Evolutionary conservation across 1,140 invertebrate species (phyloP).

Genomic region (Atta colombica): DNA sequence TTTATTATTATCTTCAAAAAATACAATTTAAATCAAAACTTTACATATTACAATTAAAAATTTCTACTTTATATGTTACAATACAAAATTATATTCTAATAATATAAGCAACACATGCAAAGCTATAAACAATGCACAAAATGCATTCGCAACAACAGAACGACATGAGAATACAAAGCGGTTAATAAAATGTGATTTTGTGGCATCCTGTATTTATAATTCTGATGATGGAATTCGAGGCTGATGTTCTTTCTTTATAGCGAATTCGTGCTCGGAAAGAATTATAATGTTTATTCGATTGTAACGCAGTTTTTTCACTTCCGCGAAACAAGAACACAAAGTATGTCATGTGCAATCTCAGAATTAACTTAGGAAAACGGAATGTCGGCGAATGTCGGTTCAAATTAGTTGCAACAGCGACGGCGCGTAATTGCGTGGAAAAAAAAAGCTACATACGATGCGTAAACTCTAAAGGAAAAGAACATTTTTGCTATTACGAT

Average conservation of each 20-base stretch:
- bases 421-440: constrained; percentile 18
- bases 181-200: constrained; percentile 10
- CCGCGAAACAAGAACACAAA: not conserved
- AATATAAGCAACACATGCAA: not conserved
- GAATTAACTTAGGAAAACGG: constrained; percentile 4
- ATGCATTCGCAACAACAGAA: not conserved
- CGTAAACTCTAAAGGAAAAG: not conserved
- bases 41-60: too few relatives aligned
- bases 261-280: constrained; percentile 29
- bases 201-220: not conserved
- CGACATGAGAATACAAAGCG: constrained; percentile 26
- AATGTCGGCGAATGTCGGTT: not conserved
- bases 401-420: constrained; percentile 3
- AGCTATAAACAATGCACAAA: not conserved
- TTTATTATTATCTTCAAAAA: not conserved
- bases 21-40: not conserved
- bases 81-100: constrained; percentile 2
- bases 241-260: not conserved
- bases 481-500: constrained; percentile 4
- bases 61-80: not conserved
- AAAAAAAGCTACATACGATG: constrained; percentile 1
- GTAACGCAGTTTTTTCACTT: constrained; percentile 24
- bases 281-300: constrained; percentile 23
- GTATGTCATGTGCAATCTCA: not conserved
- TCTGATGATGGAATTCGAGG: not conserved